Conservation (phyloP, 2,113 vertebrate species). For the Oryzias woworae region DNA sequence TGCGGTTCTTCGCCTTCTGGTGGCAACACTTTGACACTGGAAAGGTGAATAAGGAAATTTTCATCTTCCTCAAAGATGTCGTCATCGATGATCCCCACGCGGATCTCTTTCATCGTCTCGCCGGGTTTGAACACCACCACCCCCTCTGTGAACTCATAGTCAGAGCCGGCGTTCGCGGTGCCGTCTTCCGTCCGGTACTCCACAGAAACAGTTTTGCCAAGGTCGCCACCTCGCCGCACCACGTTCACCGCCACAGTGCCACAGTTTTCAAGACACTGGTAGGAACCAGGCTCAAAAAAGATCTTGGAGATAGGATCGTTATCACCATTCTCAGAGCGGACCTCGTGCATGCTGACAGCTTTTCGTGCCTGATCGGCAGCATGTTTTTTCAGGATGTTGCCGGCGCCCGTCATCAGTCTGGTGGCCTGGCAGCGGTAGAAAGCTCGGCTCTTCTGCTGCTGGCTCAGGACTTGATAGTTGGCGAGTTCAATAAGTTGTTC, state of each 20-base stretch:
- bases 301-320: slow-evolving; percentile 91
- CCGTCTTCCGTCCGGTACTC: slow-evolving; percentile 98
- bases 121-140: slow-evolving; percentile 93
- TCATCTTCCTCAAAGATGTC: slow-evolving; percentile 99
- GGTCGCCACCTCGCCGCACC: slow-evolving; percentile 87
- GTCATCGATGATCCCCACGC: slow-evolving; percentile 94
- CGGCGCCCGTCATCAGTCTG: slow-evolving; percentile 95
- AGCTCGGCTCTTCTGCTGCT: slow-evolving; percentile 96
- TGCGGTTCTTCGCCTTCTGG: slow-evolving; percentile 78
- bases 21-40: slow-evolving; percentile 83
- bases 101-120: slow-evolving; percentile 92
- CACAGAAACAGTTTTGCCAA: slow-evolving; percentile 86
- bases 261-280: slow-evolving; percentile 98
- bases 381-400: slow-evolving; percentile 97
- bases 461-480: slow-evolving; percentile 98
- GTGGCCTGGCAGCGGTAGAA: slow-evolving; percentile 99
- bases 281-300: slow-evolving; percentile 92
- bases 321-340: slow-evolving; percentile 85
- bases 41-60: slow-evolving; percentile 96
- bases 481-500: slow-evolving; percentile 97
- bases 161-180: slow-evolving; percentile 94
- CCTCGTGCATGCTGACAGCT: slow-evolving; percentile 96
- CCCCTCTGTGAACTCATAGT: slow-evolving; percentile 98
- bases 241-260: slow-evolving; percentile 92
- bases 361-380: slow-evolving; percentile 97